Conservation (phyloP, 2,888 invertebrate genomes). For the Orgyia antiqua region DNA sequence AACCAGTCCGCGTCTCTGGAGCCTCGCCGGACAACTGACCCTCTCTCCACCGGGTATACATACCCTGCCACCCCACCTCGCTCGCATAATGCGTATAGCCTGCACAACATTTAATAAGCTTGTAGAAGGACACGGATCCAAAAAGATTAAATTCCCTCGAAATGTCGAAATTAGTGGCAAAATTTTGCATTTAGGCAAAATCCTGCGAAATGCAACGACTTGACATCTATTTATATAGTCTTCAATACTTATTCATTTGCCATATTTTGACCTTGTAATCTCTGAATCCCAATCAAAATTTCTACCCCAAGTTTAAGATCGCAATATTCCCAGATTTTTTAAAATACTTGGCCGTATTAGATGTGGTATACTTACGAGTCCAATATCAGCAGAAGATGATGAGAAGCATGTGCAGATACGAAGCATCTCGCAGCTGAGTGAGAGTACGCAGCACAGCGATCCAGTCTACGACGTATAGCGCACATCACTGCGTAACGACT, state of each 20-base stretch:
- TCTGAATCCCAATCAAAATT: too few species aligned
- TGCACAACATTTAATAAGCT: conserved; percentile 18
- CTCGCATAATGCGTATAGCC: conserved; percentile 42
- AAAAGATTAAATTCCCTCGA: too few species aligned
- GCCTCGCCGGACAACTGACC: conserved; percentile 44
- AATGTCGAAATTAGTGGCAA: too few species aligned
- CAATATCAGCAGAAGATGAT: conserved; percentile 55
- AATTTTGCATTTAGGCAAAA: too few species aligned
- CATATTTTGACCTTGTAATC: too few species aligned
- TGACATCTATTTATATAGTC: too few species aligned
- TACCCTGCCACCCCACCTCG: conserved; percentile 50
- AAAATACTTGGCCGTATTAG: too few species aligned
- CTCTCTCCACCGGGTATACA: conserved; percentile 44
- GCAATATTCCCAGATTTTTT: too few species aligned
- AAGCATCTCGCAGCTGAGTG: conserved; percentile 38
- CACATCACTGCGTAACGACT: conserved; percentile 56
- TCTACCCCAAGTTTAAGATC: too few species aligned
- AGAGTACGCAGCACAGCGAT: conserved; percentile 35
- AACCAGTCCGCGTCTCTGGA: conserved; percentile 50
- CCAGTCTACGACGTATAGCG: conserved; percentile 44
- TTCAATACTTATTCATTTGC: too few species aligned
- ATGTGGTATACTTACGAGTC: conserved; percentile 63
- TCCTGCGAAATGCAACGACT: too few species aligned
- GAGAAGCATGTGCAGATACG: conserved; percentile 49
- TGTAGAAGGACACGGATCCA: too few species aligned